These are phyloP conservation scores for Temnothorax longispinosus DNA, from an alignment of 1,140 invertebrate genomes.

Conservation along the genomic window DNA sequence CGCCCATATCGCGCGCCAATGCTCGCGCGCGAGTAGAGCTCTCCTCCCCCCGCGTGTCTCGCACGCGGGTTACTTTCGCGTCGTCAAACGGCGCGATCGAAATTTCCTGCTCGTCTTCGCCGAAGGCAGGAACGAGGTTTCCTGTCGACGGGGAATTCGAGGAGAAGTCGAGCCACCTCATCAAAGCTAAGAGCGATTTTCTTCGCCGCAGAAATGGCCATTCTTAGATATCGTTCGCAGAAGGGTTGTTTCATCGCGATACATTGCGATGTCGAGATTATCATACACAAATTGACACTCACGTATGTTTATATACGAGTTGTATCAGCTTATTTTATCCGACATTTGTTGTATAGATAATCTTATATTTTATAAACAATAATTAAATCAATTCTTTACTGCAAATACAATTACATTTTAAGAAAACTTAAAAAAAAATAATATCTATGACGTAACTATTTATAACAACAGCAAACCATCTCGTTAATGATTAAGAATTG, in stretches of 20 bases:
- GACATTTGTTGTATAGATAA: not conserved
- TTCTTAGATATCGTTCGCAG: conserved; percentile 17
- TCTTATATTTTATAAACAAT: not conserved
- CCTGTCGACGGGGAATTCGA: conserved; percentile 4
- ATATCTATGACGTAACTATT: not conserved
- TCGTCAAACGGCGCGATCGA: conserved; percentile 59
- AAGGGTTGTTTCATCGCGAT: not conserved
- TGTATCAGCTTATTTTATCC: not conserved
- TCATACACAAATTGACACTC: not conserved
- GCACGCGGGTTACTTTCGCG: conserved; percentile 52
- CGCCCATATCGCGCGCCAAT: conserved; percentile 74
- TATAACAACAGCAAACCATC: not conserved
- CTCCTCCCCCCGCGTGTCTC: not conserved
- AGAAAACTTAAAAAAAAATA: not conserved
- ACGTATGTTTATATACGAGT: not conserved
- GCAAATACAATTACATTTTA: not conserved
- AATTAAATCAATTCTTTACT: not conserved
- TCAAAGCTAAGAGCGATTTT: conserved; percentile 44
- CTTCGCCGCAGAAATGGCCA: not conserved
- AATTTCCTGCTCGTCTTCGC: conserved; percentile 57
- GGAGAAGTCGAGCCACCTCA: not conserved
- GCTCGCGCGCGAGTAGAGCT: conserved; percentile 33
- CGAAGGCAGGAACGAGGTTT: conserved; percentile 43
- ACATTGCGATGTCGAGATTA: not conserved
- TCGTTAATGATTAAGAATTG: not conserved